Evolutionary conservation across 2,888 invertebrate species (phyloP).

Genomic region (Sympetrum striolatum): DNA sequence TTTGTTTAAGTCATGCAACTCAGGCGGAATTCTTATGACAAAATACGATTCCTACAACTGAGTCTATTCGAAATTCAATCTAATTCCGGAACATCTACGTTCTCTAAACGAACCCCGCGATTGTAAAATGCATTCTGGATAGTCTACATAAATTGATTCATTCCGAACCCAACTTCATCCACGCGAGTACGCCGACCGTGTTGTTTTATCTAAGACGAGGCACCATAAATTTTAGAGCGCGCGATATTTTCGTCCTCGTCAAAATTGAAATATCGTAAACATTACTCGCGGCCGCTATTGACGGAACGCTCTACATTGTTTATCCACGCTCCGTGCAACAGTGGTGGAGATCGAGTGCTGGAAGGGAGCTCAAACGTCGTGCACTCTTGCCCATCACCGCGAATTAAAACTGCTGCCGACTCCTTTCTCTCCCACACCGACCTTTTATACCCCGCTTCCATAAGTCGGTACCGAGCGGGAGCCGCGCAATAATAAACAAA

Average conservation of each 20-base stretch:
- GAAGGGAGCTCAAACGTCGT: not conserved
- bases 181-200: no score
- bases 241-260: not conserved
- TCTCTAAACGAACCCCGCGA: no score
- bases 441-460: not conserved
- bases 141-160: no score
- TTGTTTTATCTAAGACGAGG: no score
- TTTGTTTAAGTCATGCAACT: no score
- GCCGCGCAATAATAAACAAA: slow-evolving; percentile 36
- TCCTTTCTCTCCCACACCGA: not conserved
- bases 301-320: not conserved
- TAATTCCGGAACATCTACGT: no score
- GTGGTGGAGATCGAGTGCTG: not conserved
- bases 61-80: no score
- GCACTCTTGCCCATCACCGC: not conserved
- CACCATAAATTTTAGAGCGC: no score
- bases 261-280: not conserved
- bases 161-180: no score
- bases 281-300: not conserved
- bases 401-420: slow-evolving; percentile 22
- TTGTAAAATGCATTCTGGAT: no score
- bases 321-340: not conserved
- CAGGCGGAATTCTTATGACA: no score
- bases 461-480: slow-evolving; percentile 26
- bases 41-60: no score